Percentiles rank a stretch among this genome's conserved stretches.
phyloP scores from a whole-genome alignment of 2,888 invertebrate species.

The Lochmaea capreae region DNA sequence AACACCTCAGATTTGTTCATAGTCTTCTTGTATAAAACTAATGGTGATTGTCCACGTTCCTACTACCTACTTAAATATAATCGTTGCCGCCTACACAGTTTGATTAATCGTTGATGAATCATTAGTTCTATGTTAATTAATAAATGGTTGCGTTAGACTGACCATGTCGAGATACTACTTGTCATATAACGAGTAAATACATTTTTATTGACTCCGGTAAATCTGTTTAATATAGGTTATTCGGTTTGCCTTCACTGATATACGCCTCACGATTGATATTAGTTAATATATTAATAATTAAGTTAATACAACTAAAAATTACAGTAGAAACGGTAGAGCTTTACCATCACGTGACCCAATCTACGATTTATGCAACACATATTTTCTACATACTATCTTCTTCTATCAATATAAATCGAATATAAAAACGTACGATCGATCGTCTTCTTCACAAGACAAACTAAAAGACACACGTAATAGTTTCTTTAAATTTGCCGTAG shows the following conservation, averaged over 20 bases:
- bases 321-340: too few relatives aligned
- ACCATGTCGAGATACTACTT: not conserved
- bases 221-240: not conserved
- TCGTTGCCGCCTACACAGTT: not conserved
- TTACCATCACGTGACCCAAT: too few relatives aligned
- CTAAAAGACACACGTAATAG: too few relatives aligned
- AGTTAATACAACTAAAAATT: too few relatives aligned
- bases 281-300: too few relatives aligned
- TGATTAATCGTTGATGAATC: slow-evolving; percentile 7
- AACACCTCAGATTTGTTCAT: too few relatives aligned
- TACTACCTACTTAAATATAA: not conserved
- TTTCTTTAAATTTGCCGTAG: too few relatives aligned
- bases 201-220: not conserved
- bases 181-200: not conserved
- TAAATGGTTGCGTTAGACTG: not conserved
- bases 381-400: too few relatives aligned
- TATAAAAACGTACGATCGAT: too few relatives aligned
- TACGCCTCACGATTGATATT: not conserved
- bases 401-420: too few relatives aligned
- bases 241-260: not conserved
- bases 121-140: not conserved
- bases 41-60: not conserved
- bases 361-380: too few relatives aligned
- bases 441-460: too few relatives aligned
- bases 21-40: not conserved